phyloP scores from a whole-genome alignment of 2,888 invertebrate species.

The Hecatera dysodea region DNA sequence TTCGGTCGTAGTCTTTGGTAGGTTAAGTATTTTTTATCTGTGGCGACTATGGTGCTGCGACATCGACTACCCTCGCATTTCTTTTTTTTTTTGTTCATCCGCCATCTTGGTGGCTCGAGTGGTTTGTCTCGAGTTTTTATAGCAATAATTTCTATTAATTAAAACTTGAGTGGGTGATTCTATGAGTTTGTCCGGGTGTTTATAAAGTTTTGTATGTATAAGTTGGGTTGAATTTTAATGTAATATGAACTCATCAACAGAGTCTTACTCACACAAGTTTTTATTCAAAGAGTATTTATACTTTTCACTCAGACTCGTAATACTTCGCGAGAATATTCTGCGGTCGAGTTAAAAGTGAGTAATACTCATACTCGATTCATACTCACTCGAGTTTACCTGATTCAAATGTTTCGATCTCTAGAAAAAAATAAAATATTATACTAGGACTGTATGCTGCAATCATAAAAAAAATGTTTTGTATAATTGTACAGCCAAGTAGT shows the following conservation, averaged over 20 bases:
- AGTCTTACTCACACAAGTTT: slow-evolving; percentile 47
- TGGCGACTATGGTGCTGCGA: slow-evolving; percentile 69
- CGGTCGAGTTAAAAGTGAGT: slow-evolving; percentile 12
- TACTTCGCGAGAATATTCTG: not conserved
- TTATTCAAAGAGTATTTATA: slow-evolving; percentile 25
- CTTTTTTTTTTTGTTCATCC: slow-evolving; percentile 57
- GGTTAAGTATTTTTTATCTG: slow-evolving; percentile 69
- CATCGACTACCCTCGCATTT: slow-evolving; percentile 69
- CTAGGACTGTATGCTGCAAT: slow-evolving; percentile 48
- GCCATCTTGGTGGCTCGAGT: slow-evolving; percentile 51
- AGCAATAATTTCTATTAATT: slow-evolving; percentile 45
- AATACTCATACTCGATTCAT: slow-evolving; percentile 24
- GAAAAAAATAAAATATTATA: slow-evolving; percentile 29
- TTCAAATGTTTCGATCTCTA: slow-evolving; percentile 63
- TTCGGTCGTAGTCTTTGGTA: slow-evolving; percentile 65
- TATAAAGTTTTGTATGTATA: slow-evolving; percentile 54
- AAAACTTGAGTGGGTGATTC: slow-evolving; percentile 42
- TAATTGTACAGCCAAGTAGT: slow-evolving; percentile 61
- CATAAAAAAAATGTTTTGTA: slow-evolving; percentile 55
- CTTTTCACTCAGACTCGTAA: not conserved
- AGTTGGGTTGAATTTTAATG: slow-evolving; percentile 51
- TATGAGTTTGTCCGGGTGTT: slow-evolving; percentile 33
- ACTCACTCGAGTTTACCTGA: slow-evolving; percentile 43
- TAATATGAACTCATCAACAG: slow-evolving; percentile 36
- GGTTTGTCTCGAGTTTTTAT: slow-evolving; percentile 35